Conservation (phyloP, 2,888 invertebrate genomes). For the Platerodrilus igneus region DNA sequence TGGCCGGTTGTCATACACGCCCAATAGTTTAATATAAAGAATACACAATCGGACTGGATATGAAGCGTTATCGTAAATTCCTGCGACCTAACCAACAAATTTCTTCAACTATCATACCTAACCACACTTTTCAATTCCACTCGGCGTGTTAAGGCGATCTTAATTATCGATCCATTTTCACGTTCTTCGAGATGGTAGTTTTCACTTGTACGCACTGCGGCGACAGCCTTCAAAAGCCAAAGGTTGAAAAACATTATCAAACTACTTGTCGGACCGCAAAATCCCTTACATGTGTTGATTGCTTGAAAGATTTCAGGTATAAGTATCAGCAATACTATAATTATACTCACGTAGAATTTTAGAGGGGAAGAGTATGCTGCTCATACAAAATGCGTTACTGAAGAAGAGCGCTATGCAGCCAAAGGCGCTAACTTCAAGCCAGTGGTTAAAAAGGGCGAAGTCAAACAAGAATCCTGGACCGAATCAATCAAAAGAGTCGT, state of each 20-base stretch:
- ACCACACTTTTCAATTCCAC: no score
- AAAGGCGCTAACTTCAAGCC: slow-evolving; percentile 69
- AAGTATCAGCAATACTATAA: no score
- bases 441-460: slow-evolving; percentile 74
- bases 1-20: no score
- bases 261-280: slow-evolving; percentile 66
- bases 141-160: no score
- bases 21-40: no score
- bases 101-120: no score
- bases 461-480: slow-evolving; percentile 82
- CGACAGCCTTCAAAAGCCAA: slow-evolving; percentile 83
- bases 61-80: no score
- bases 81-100: no score
- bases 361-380: slow-evolving; percentile 70
- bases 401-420: slow-evolving; percentile 85
- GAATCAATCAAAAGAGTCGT: slow-evolving; percentile 65
- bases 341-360: no score
- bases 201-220: slow-evolving; percentile 93
- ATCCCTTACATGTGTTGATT: slow-evolving; percentile 87
- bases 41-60: no score
- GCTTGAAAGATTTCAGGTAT: slow-evolving; percentile 85
- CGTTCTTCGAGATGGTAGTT: slow-evolving; percentile 92
- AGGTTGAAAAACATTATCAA: slow-evolving; percentile 84
- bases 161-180: no score
- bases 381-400: slow-evolving; percentile 81